phyloP scores from a whole-genome alignment of 2,113 vertebrate species.

The Globicephala melas region DNA sequence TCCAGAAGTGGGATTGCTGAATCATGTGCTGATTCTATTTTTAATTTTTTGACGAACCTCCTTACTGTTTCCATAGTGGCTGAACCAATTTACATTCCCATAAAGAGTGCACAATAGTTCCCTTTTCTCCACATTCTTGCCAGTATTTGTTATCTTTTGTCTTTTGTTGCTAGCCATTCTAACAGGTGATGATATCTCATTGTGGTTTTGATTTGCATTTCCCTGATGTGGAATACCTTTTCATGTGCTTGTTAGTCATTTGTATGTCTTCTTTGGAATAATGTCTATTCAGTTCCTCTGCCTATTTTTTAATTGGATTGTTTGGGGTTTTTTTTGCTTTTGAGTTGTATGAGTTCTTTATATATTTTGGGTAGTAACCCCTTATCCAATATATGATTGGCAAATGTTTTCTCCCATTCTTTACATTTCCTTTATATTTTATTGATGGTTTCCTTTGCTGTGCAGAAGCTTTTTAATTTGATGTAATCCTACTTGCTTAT shows the following conservation, averaged over 20 bases:
- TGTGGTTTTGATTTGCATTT: not conserved
- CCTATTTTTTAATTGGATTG: not conserved
- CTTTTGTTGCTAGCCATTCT: not conserved
- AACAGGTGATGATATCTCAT: not conserved
- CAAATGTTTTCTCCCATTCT: not conserved
- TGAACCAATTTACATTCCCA: not conserved
- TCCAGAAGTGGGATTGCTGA: not conserved
- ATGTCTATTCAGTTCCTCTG: not conserved
- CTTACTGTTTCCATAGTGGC: not conserved
- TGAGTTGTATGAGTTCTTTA: not conserved
- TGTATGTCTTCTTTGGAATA: not conserved
- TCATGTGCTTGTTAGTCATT: not conserved
- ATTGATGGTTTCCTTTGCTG: not conserved
- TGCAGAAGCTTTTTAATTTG: not conserved
- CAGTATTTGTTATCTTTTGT: not conserved
- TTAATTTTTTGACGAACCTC: not conserved
- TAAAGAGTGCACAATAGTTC: not conserved
- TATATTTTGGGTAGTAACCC: not conserved
- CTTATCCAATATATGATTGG: not conserved
- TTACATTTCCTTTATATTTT: not conserved
- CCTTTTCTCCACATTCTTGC: not conserved
- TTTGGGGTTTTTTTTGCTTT: not conserved
- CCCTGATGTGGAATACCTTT: not conserved
- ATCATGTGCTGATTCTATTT: not conserved
- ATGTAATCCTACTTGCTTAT: too few species aligned